phyloP scores from a whole-genome alignment of 2,113 vertebrate species.

The Solea solea region DNA sequence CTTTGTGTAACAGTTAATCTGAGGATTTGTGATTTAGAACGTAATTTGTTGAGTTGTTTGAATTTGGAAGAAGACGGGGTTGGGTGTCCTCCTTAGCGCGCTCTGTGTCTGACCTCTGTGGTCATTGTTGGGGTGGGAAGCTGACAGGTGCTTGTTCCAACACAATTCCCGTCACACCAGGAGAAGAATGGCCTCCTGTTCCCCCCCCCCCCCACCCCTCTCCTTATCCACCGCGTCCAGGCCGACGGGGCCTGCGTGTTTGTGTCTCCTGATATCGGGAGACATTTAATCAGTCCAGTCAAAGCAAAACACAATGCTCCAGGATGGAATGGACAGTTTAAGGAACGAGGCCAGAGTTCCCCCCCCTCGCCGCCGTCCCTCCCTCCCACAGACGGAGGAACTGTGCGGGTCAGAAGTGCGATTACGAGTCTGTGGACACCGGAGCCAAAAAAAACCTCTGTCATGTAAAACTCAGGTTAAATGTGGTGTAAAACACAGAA shows the following conservation, averaged over 20 bases:
- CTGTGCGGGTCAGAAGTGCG: conserved; percentile 33
- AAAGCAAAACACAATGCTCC: conserved; percentile 61
- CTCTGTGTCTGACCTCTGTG: conserved; percentile 50
- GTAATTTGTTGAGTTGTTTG: conserved; percentile 58
- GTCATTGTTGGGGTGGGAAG: conserved; percentile 59
- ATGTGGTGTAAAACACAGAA: conserved; percentile 20
- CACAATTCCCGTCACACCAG: conserved; percentile 69
- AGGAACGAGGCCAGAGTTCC: conserved; percentile 64
- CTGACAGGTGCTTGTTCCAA: conserved; percentile 78
- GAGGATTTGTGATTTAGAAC: conserved; percentile 45
- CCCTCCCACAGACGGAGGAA: conserved; percentile 41
- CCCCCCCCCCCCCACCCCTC: conserved; percentile 33
- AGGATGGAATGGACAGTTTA: conserved; percentile 47
- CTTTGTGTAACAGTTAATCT: conserved; percentile 35
- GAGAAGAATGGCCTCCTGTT: conserved; percentile 73
- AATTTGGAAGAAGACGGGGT: conserved; percentile 14
- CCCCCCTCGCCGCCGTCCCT: conserved; percentile 33
- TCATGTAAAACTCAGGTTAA: conserved; percentile 43
- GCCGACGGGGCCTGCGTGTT: conserved; percentile 66
- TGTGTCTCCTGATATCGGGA: conserved; percentile 70
- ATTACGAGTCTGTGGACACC: conserved; percentile 38
- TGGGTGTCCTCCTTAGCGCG: conserved; percentile 6
- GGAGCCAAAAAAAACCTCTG: conserved; percentile 22
- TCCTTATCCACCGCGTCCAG: conserved; percentile 71
- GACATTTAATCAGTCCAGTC: conserved; percentile 71